These are phyloP conservation scores for Zeugodacus cucurbitae DNA, from an alignment of 1,140 invertebrate species.

Conservation along the genomic window DNA sequence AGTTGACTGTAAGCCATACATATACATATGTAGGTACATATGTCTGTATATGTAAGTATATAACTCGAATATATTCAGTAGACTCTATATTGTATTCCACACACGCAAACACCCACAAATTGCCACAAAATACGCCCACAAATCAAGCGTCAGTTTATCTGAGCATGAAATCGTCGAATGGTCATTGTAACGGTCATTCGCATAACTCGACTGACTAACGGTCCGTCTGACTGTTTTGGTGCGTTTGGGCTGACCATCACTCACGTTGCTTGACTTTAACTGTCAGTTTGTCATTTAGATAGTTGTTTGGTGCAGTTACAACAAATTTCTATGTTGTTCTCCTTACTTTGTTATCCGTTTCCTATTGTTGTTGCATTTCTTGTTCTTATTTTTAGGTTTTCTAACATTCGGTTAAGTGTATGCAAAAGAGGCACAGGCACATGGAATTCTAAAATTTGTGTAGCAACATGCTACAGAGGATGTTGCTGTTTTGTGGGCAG, in stretches of 20 bases:
- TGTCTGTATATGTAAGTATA: not conserved
- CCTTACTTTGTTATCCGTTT: not conserved
- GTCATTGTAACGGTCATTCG: not conserved
- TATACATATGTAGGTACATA: not conserved
- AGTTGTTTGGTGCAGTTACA: slow-evolving; percentile 20
- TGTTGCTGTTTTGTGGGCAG: not conserved
- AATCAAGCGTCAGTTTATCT: slow-evolving; percentile 18
- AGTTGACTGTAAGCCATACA: not conserved
- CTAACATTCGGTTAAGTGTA: not conserved
- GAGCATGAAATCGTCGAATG: not conserved
- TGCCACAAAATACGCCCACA: not conserved
- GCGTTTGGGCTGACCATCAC: not conserved
- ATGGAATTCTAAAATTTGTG: not conserved
- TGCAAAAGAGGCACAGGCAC: not conserved
- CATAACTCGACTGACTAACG: not conserved
- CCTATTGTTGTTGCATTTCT: not conserved
- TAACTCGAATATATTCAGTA: not conserved
- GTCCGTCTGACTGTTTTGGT: not conserved
- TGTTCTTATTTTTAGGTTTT: not conserved
- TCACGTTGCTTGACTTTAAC: not conserved
- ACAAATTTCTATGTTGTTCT: not conserved
- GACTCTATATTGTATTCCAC: not conserved
- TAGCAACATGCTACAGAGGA: not conserved
- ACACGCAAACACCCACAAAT: not conserved
- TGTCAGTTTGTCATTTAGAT: slow-evolving; percentile 31